Conservation (phyloP, 1,140 invertebrate species). For the Colletes gigas region DNA sequence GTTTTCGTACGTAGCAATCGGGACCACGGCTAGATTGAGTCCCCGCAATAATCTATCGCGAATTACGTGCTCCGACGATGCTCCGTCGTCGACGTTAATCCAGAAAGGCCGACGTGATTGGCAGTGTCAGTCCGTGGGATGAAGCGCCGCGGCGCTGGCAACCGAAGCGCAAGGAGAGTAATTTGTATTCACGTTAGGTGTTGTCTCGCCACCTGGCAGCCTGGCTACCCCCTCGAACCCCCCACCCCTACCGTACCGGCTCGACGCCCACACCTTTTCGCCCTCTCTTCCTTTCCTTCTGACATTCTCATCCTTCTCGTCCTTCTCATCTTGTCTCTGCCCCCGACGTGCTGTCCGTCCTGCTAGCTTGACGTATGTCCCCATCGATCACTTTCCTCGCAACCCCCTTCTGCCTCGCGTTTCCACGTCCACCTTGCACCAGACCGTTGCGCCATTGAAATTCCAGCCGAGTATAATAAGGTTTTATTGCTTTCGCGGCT, state of each 20-base stretch:
- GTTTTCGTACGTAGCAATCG: constrained; percentile 7
- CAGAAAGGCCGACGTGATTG: constrained; percentile 65
- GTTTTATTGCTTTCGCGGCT: constrained; percentile 67
- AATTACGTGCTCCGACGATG: constrained; percentile 57
- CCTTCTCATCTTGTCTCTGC: constrained; percentile 60
- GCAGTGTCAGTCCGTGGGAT: constrained; percentile 59
- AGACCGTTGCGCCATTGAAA: constrained; percentile 64
- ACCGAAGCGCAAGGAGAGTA: constrained; percentile 60
- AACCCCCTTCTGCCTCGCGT: constrained; percentile 52
- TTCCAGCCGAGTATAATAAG: constrained; percentile 64
- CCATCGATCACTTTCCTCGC: constrained; percentile 67
- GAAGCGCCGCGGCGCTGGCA: constrained; percentile 58
- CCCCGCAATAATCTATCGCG: constrained; percentile 60
- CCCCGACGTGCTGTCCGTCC: constrained; percentile 58
- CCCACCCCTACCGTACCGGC: neutral
- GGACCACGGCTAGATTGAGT: constrained; percentile 42
- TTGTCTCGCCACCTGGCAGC: constrained; percentile 70
- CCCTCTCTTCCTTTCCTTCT: constrained; percentile 52
- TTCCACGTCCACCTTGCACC: constrained; percentile 64
- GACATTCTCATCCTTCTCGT: constrained; percentile 56
- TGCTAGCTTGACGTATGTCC: constrained; percentile 65
- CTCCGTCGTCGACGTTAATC: constrained; percentile 56
- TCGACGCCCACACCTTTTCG: constrained; percentile 41
- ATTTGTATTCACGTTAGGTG: constrained; percentile 74
- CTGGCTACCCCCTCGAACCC: constrained; percentile 23